A percentile compares a stretch with the other conserved stretches of the same genome.
These are phyloP conservation scores for Hyla sarda DNA, from an alignment of 2,113 vertebrate species.

Conservation along the genomic window DNA sequence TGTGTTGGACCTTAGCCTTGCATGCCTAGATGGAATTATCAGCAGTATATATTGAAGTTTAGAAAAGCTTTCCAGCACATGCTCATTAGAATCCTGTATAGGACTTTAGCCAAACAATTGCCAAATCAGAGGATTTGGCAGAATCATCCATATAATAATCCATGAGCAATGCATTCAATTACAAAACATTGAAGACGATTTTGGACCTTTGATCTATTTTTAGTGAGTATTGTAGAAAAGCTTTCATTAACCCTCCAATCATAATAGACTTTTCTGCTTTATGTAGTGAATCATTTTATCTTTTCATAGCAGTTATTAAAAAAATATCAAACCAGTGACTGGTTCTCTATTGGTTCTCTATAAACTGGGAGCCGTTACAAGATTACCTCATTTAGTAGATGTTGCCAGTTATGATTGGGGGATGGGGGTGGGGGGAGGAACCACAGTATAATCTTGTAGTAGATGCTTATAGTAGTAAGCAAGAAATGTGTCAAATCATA, in stretches of 20 bases:
- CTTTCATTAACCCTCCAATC: conserved; percentile 22
- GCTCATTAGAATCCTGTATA: conserved; percentile 33
- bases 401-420: too few species aligned
- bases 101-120: conserved; percentile 27
- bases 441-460: too few species aligned
- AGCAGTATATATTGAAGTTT: conserved; percentile 17
- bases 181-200: not conserved
- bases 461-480: too few species aligned
- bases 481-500: too few species aligned
- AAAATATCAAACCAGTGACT: not conserved
- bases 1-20: conserved; percentile 30
- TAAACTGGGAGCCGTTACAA: too few species aligned
- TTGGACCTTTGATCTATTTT: conserved; percentile 39
- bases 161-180: not conserved
- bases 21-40: conserved; percentile 47
- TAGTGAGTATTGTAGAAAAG: not conserved
- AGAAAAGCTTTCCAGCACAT: conserved; percentile 27
- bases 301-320: not conserved
- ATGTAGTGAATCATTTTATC: conserved; percentile 27
- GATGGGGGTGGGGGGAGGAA: too few species aligned
- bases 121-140: conserved; percentile 45
- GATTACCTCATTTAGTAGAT: too few species aligned
- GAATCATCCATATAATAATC: conserved; percentile 18
- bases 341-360: not conserved
- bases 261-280: not conserved